These are phyloP conservation scores for Pterostichus madidus DNA, from an alignment of 2,888 invertebrate species.

Conservation along the genomic window DNA sequence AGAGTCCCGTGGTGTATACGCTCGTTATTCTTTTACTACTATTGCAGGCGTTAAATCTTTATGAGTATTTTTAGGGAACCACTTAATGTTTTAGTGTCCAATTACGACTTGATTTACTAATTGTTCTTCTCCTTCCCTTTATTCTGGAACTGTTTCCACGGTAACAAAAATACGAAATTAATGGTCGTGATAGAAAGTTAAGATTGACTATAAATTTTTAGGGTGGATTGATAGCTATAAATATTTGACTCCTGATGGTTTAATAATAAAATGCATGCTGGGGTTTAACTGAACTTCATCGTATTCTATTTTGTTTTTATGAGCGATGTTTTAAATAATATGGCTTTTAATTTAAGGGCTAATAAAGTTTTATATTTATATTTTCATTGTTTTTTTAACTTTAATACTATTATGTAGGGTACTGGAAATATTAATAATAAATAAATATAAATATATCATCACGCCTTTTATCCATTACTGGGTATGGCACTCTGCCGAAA, in stretches of 20 bases:
- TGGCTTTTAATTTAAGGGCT: too few species aligned
- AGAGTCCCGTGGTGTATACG: slow-evolving; percentile 15
- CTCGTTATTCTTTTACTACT: slow-evolving; percentile 62
- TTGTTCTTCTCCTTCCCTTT: slow-evolving; percentile 37
- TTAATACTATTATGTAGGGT: too few species aligned
- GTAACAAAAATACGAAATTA: slow-evolving; percentile 48
- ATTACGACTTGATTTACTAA: slow-evolving; percentile 64
- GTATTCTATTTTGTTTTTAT: too few species aligned
- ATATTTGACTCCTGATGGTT: slow-evolving; percentile 19
- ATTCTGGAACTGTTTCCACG: neutral
- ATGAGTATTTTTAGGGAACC: slow-evolving; percentile 58
- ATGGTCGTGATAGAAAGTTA: slow-evolving; percentile 36
- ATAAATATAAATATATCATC: too few species aligned
- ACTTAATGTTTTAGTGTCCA: slow-evolving; percentile 63
- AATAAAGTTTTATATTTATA: too few species aligned
- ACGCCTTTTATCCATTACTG: too few species aligned
- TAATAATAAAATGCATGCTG: too few species aligned
- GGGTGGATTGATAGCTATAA: slow-evolving; percentile 38
- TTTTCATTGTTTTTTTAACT: too few species aligned
- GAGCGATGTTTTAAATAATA: too few species aligned
- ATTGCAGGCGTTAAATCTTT: slow-evolving; percentile 58
- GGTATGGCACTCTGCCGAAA: too few species aligned
- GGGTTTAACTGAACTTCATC: too few species aligned
- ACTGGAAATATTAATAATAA: too few species aligned
- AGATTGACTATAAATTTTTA: slow-evolving; percentile 42